Evolutionary conservation across 1,140 invertebrate genomes (phyloP).

Genomic region (Bicyclus anynana): DNA sequence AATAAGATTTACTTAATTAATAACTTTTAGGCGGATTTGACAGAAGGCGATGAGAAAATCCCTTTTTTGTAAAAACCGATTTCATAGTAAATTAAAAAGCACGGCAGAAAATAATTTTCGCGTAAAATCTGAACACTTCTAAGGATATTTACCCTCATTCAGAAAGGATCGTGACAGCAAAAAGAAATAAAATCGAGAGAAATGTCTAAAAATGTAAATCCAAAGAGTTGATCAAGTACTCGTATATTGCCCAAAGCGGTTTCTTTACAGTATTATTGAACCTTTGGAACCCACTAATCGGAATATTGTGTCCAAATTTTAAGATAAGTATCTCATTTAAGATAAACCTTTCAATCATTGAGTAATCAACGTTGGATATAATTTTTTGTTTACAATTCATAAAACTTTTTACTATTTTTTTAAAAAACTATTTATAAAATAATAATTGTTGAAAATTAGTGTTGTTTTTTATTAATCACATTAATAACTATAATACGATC

Average conservation of each 20-base stretch:
- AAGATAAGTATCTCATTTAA: slow-evolving; percentile 19
- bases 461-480: too few species aligned
- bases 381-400: neutral
- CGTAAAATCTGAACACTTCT: neutral
- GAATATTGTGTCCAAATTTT: slow-evolving; percentile 56
- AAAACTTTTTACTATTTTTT: too few species aligned
- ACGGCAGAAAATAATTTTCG: slow-evolving; percentile 5
- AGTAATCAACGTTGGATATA: neutral
- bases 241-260: slow-evolving; percentile 34
- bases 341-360: slow-evolving; percentile 5
- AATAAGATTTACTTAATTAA: too few species aligned
- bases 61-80: neutral
- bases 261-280: slow-evolving; percentile 45
- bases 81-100: neutral
- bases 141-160: neutral
- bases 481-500: too few species aligned
- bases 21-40: too few species aligned
- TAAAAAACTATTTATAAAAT: too few species aligned
- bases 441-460: too few species aligned
- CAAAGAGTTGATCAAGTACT: slow-evolving; percentile 56
- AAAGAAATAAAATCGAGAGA: slow-evolving; percentile 12
- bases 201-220: slow-evolving; percentile 42
- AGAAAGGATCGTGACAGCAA: slow-evolving; percentile 3
- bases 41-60: too few species aligned
- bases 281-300: slow-evolving; percentile 48